A percentile compares a stretch with the other conserved stretches of the same genome.
These are phyloP conservation scores for Manacus vitellinus DNA, from an alignment of 2,113 vertebrate species.

Conservation along the genomic window DNA sequence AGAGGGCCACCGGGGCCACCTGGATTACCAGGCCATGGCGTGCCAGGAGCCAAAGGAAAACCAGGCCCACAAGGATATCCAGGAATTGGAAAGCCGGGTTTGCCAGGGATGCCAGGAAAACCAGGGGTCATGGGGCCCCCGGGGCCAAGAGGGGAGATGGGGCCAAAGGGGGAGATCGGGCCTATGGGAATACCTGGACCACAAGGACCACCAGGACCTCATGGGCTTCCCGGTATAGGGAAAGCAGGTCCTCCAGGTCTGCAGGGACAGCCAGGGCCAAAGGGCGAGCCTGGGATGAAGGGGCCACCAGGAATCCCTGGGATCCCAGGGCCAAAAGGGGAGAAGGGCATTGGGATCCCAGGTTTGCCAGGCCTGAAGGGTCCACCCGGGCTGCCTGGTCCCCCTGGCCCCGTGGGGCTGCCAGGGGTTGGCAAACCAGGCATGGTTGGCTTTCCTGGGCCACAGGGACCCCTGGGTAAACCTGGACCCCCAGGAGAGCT, in stretches of 20 bases:
- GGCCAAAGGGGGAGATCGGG: constrained; percentile 85
- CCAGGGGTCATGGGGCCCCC: constrained; percentile 86
- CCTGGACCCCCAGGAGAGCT: constrained; percentile 85
- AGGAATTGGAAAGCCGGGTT: constrained; percentile 90
- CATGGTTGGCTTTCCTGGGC: constrained; percentile 87
- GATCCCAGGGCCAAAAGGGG: constrained; percentile 91
- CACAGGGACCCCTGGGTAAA: constrained; percentile 85
- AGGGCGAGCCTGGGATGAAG: constrained; percentile 92
- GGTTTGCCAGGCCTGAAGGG: constrained; percentile 91
- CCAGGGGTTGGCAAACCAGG: constrained; percentile 92
- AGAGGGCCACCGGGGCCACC: constrained; percentile 89
- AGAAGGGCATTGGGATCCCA: constrained; percentile 88
- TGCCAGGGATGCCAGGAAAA: constrained; percentile 90
- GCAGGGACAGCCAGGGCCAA: constrained; percentile 87
- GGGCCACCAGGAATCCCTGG: constrained; percentile 89
- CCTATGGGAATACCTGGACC: constrained; percentile 86
- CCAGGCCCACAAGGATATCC: constrained; percentile 86
- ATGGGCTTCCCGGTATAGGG: constrained; percentile 89
- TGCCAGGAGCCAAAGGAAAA: constrained; percentile 86
- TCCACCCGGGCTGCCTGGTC: constrained; percentile 84
- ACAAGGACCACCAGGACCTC: constrained; percentile 86
- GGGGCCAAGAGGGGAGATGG: constrained; percentile 88
- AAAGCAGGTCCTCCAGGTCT: constrained; percentile 88
- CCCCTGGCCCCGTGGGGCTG: constrained; percentile 85
- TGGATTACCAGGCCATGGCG: constrained; percentile 82